phyloP scores from a whole-genome alignment of 1,140 invertebrate species.

The Lineus longissimus region DNA sequence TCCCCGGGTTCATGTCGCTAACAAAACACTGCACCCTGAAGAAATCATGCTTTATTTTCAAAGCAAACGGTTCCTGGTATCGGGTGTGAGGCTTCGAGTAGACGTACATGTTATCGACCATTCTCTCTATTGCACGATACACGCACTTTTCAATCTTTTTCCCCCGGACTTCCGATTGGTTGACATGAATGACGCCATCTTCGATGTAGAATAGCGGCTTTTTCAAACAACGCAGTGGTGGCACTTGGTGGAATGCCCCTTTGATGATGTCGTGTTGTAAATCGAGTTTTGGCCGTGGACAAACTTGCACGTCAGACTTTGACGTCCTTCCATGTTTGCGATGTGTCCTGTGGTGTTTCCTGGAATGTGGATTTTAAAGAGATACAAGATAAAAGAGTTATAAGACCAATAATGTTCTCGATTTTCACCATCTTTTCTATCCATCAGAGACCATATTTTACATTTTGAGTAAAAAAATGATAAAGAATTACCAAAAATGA shows the following conservation, averaged over 20 bases:
- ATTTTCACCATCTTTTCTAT: too few species aligned
- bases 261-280: conserved; percentile 30
- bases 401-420: too few species aligned
- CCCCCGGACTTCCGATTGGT: conserved; percentile 16
- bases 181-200: conserved; percentile 21
- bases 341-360: too few species aligned
- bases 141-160: conserved; percentile 15
- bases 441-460: not conserved
- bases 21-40: not conserved
- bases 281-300: conserved; percentile 25
- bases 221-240: conserved; percentile 23
- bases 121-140: not conserved
- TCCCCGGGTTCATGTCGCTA: not conserved
- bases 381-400: too few species aligned
- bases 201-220: conserved; percentile 29
- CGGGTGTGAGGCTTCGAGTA: not conserved
- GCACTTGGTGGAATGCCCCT: conserved; percentile 29
- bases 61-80: not conserved
- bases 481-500: too few species aligned
- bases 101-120: not conserved
- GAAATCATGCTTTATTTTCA: not conserved
- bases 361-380: too few species aligned
- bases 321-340: not conserved
- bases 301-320: too few species aligned
- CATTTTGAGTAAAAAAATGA: not conserved